Evolutionary conservation across 2,797 vertebrate species (phyloP), one percentile per base, ranked within the genome.

Genomic region (Pseudomugil gertrudae): DNA sequence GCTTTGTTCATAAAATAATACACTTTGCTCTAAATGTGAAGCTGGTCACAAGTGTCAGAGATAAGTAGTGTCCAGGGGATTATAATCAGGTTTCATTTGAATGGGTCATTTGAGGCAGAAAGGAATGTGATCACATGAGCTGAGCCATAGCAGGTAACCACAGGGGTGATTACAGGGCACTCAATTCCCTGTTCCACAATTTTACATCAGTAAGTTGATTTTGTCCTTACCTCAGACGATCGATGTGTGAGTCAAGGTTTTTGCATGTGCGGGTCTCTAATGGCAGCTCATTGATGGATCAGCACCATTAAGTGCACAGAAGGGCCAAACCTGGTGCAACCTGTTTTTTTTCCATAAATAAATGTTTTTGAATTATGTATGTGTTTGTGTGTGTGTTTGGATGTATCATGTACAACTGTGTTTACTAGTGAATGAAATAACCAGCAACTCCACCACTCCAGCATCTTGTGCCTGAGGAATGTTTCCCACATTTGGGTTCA

Each of bases 281-380:
- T 92, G 83, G 86, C 64, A 63, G 73, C 80, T 77, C 71, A 80
- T 88, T 88, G 90, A 90, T 88, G 74, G 71, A 78, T 74, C 61
- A 14, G 27, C 60, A 70, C 73, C 59, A 66, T 84, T 90, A 89
- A 92, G 89, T 91, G 89, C 85, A 86, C 63, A 64, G 61, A 76
- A 71, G 78, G 70, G 76, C 78, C 55, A 7, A 70, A 68, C 66
- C 70, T 33, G 21, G 60, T 76, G 72, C 83, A 79, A 62, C 76
- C 83, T 80, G 76, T 72, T 57, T 79, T 80, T 81, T 74, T 36
- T 62, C 65, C 68, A 74, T 73, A 78, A 73, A 67, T 70, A 71
- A 81, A 74, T 74, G 58, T 73, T 66, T 79, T 62, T 69, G 64
- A 55, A 35, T 58, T 56, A 58, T 67, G 43, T 11, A 29, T 60